phyloP scores from a whole-genome alignment of 2,113 vertebrate genomes.

The Macaca mulatta region DNA sequence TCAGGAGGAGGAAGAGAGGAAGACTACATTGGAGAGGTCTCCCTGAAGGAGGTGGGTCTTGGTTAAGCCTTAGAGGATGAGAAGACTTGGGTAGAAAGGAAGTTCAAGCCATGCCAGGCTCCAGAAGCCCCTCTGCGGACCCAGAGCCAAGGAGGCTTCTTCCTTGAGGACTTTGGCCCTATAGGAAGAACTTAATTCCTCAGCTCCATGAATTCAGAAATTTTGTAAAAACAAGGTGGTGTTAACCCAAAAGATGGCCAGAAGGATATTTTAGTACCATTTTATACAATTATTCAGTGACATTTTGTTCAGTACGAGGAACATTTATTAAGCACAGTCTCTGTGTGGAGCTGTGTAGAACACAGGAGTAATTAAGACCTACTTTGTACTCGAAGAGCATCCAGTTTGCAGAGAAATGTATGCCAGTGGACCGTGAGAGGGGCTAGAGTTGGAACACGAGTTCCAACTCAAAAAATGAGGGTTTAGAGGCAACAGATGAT shows the following conservation, averaged over 20 bases:
- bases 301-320: background rate
- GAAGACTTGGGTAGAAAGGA: background rate
- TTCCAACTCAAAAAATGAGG: background rate
- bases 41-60: background rate
- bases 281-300: background rate
- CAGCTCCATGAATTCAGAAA: background rate
- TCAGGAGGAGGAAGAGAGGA: background rate
- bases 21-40: background rate
- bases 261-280: background rate
- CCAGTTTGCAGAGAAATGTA: background rate
- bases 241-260: background rate
- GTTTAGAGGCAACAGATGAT: background rate
- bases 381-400: no score
- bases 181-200: background rate
- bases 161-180: background rate
- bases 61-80: background rate
- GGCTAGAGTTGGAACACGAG: background rate
- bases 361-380: background rate
- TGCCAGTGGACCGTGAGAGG: rapidly evolving
- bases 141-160: no score
- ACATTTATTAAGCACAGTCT: background rate
- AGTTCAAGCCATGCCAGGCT: background rate
- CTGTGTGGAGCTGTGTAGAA: background rate
- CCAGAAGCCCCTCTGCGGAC: no score
- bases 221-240: background rate